These are phyloP conservation scores for Rattus rattus DNA, from an alignment of 2,113 vertebrate species.

Conservation along the genomic window DNA sequence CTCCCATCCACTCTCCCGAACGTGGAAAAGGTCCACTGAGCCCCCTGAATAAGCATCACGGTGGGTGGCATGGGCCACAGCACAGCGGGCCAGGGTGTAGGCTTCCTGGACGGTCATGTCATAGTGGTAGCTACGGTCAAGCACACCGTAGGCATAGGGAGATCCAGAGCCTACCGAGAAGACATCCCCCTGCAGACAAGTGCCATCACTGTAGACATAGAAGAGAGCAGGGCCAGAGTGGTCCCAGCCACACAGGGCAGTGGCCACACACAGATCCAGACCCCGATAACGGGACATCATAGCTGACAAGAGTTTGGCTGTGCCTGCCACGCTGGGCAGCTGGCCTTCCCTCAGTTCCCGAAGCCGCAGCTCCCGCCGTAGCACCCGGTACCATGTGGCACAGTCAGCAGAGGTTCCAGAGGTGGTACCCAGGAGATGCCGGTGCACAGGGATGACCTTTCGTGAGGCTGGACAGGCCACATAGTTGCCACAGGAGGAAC, in stretches of 20 bases:
- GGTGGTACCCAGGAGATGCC: slow-evolving; percentile 89
- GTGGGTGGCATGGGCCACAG: slow-evolving; percentile 91
- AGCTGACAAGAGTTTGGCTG: slow-evolving; percentile 89
- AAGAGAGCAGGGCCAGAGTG: slow-evolving; percentile 87
- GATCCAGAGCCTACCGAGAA: slow-evolving; percentile 93
- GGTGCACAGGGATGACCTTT: slow-evolving; percentile 90
- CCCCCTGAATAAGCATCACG: slow-evolving; percentile 93
- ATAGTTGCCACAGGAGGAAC: slow-evolving; percentile 88
- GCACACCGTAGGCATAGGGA: slow-evolving; percentile 90
- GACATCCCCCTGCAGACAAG: slow-evolving; percentile 86
- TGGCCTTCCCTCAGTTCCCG: slow-evolving; percentile 86
- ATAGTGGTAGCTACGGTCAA: slow-evolving; percentile 86
- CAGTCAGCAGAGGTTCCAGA: slow-evolving; percentile 92
- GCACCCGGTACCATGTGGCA: slow-evolving; percentile 87
- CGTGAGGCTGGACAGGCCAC: slow-evolving; percentile 86
- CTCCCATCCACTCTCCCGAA: slow-evolving; percentile 89
- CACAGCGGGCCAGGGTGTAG: slow-evolving; percentile 87
- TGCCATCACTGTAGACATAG: slow-evolving; percentile 92
- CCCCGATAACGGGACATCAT: slow-evolving; percentile 89
- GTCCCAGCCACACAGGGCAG: slow-evolving; percentile 92
- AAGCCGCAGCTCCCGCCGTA: slow-evolving; percentile 88
- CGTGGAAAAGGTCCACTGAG: slow-evolving; percentile 90
- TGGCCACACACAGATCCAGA: slow-evolving; percentile 90
- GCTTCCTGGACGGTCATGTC: slow-evolving; percentile 87
- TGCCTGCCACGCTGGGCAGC: slow-evolving; percentile 86